These are phyloP conservation scores for Sycophila sp. DNA, from an alignment of 1,140 invertebrate genomes.

Conservation along the genomic window DNA sequence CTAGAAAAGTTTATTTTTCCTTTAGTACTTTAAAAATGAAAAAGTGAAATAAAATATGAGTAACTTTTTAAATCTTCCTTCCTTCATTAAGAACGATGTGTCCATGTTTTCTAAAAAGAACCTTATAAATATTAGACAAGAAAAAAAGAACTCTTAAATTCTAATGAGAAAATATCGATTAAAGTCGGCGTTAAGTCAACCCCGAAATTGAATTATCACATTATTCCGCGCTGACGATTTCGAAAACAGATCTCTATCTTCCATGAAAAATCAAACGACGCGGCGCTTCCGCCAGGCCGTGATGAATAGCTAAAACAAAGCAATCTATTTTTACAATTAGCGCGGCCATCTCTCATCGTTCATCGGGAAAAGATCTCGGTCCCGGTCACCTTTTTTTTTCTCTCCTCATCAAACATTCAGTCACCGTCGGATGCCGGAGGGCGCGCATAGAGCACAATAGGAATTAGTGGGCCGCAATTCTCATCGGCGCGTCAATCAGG, in stretches of 20 bases:
- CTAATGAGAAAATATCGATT: too few species aligned
- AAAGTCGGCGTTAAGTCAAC: too few species aligned
- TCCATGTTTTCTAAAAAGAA: too few species aligned
- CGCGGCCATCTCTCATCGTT: slow-evolving; percentile 10
- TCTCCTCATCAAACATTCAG: neutral
- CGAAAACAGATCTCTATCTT: neutral
- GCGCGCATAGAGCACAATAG: neutral
- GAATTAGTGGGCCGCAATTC: slow-evolving; percentile 4
- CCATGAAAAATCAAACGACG: neutral
- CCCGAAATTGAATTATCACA: neutral
- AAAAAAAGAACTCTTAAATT: too few species aligned
- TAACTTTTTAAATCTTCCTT: too few species aligned
- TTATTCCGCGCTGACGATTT: too few species aligned
- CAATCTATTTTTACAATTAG: slow-evolving; percentile 17
- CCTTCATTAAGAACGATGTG: too few species aligned
- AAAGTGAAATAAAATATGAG: too few species aligned
- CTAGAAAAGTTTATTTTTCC: too few species aligned
- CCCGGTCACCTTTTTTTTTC: neutral
- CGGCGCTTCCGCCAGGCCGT: neutral
- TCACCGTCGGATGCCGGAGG: neutral
- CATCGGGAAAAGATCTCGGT: neutral
- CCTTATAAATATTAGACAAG: too few species aligned
- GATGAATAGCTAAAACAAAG: neutral
- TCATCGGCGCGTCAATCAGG: slow-evolving; percentile 27
- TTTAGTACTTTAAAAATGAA: too few species aligned